A percentile compares a stretch with the other conserved stretches of the same genome.
phyloP scores from a whole-genome alignment of 2,888 invertebrate species.

The Seira sanloemensis region DNA sequence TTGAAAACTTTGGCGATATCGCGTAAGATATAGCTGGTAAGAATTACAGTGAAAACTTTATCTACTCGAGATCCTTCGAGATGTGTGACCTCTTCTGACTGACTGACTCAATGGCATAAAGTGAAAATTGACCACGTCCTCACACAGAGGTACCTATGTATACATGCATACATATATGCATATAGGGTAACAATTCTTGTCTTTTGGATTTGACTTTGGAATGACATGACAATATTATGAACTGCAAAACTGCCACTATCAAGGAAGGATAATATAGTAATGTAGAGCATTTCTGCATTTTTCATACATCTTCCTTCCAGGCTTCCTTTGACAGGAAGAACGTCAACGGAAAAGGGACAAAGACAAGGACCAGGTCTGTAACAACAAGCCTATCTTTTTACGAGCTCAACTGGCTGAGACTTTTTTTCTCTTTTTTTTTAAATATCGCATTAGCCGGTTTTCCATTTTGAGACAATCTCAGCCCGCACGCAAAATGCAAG shows the following conservation, averaged over 20 bases:
- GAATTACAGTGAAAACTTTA: background rate
- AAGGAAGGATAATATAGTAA: background rate
- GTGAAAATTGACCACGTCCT: slow-evolving; percentile 41
- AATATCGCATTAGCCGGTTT: too few species aligned
- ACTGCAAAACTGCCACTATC: background rate
- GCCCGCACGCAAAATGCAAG: too few species aligned
- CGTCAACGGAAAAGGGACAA: slow-evolving; percentile 15
- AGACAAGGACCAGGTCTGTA: slow-evolving; percentile 26
- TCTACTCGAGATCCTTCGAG: background rate
- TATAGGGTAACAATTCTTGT: background rate
- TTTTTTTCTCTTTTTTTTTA: too few species aligned
- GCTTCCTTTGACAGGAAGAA: slow-evolving; percentile 42
- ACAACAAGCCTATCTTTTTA: slow-evolving; percentile 45
- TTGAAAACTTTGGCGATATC: background rate
- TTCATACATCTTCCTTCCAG: background rate
- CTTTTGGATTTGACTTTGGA: slow-evolving; percentile 30
- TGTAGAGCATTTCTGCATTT: background rate
- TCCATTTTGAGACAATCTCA: too few species aligned
- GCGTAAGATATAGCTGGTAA: background rate
- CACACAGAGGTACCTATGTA: background rate
- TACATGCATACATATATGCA: background rate
- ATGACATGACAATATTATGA: slow-evolving; percentile 55
- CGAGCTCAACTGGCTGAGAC: too few species aligned
- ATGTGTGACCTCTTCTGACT: background rate
- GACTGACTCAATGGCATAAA: slow-evolving; percentile 31